These are phyloP conservation scores for Microplitis deprimator DNA, from an alignment of 2,888 invertebrate species.

Conservation along the genomic window DNA sequence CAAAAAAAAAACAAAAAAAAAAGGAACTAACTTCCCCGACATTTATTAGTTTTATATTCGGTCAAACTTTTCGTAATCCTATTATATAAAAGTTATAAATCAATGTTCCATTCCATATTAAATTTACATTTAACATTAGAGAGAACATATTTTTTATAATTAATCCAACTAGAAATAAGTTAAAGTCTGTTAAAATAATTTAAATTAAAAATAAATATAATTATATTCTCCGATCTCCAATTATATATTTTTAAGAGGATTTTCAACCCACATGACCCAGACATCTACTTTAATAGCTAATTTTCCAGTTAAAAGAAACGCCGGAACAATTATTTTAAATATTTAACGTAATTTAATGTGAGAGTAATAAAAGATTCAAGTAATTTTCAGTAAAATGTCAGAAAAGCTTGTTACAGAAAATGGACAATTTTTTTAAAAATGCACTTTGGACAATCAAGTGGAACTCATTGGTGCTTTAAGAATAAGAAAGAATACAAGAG, in stretches of 20 bases:
- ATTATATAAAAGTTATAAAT: background rate
- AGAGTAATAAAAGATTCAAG: background rate
- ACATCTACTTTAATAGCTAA: background rate
- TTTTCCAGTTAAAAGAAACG: background rate
- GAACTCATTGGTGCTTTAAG: constrained; percentile 6
- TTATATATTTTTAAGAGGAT: background rate
- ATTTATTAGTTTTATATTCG: background rate
- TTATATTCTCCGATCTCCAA: background rate
- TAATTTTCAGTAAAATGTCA: constrained; percentile 8
- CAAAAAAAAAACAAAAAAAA: background rate
- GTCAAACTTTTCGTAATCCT: background rate
- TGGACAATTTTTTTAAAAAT: background rate
- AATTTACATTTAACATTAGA: background rate
- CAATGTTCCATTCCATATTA: background rate
- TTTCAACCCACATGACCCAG: background rate
- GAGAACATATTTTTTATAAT: too few species aligned
- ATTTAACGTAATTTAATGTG: background rate
- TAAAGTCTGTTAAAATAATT: background rate
- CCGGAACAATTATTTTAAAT: background rate
- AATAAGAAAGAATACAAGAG: background rate
- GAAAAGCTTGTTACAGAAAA: background rate
- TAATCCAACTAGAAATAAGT: background rate
- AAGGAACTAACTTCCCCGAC: background rate
- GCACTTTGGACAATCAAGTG: background rate
- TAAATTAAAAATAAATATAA: background rate